A percentile compares a stretch with the other conserved stretches of the same genome.
Conservation (phyloP, 2,888 invertebrate species). For the Dysmachus trigonus region DNA sequence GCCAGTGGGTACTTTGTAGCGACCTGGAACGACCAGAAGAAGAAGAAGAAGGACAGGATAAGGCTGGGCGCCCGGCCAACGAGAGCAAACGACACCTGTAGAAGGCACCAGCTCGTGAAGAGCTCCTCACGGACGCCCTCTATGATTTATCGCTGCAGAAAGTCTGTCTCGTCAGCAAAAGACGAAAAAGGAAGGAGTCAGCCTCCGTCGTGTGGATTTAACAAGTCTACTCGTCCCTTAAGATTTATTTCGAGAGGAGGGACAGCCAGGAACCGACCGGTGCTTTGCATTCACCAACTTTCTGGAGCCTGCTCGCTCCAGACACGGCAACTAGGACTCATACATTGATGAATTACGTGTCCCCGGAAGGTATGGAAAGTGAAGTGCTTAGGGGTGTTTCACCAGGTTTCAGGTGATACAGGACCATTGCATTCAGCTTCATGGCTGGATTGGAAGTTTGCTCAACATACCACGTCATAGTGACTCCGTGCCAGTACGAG, state of each 20-base stretch:
- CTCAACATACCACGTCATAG: not conserved
- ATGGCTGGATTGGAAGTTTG: not conserved
- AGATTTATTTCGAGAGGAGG: conserved; percentile 11
- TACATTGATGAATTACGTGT: conserved; percentile 6
- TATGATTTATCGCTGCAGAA: conserved; percentile 32
- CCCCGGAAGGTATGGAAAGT: not conserved
- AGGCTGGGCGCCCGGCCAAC: not conserved
- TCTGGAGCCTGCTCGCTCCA: not conserved
- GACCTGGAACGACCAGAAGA: too few relatives aligned
- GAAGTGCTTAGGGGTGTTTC: not conserved
- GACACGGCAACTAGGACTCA: not conserved
- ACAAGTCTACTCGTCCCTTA: not conserved
- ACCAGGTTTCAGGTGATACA: not conserved
- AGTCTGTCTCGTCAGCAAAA: conserved; percentile 29
- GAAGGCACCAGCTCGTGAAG: conserved; percentile 1
- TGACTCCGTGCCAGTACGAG: not conserved
- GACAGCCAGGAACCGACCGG: not conserved
- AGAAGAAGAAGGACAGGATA: not conserved
- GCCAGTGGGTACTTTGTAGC: not conserved
- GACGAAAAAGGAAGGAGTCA: not conserved
- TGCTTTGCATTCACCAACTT: not conserved
- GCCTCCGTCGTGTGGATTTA: not conserved
- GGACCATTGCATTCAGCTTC: not conserved
- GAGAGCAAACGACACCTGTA: conserved; percentile 27
- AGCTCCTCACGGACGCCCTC: not conserved